Base-by-base conservation (phyloP, 2,888 invertebrate genomes). In the Acanthosoma haemorrhoidale region DNA sequence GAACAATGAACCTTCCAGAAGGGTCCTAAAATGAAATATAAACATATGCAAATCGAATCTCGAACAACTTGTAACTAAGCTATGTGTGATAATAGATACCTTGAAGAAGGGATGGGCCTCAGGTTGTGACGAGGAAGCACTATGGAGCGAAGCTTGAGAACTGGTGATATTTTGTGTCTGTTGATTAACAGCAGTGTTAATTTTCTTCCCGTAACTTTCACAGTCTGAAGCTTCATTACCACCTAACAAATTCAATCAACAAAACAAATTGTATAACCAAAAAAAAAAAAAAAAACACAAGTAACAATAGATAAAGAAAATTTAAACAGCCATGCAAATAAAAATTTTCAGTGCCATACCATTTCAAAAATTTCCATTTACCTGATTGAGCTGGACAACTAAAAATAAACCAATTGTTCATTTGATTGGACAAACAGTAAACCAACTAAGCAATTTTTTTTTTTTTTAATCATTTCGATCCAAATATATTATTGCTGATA, bases 1-100 rank as follows among this genome's bases (percentile, higher is more conserved):
- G 83, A 0, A 95, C 95, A 74, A 96, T 93, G 78, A 92, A 96
- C 51, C 94, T 85, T 1, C 95, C 95, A 0, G 91, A 91, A 1
- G 93, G 92, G 78, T 93, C 93, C 82, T 94, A 77, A 34, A 77
- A 75, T 13, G 34, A 16, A 36, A 2, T 6, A 25, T 11, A 25
- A 51, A 38, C 6, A 41, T n/a, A 58, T 32, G 8, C 4, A 18
- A 25, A 34, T n/a, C n/a, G 32, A 6, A 59, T 32, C 9, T 8
- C 18, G 18, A 18, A 32, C 15, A 32, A 59, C 4, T 59, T 32
- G 16, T 16, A 31, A 4, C 6, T 15, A n/a, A 13, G 9, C 3
- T 2, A 32, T 3, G 13, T 36, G 13, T 18, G 13, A 18, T 16
- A 25, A 16, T 21, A 70, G 32, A 70, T 76, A 84, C 84, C 81